phyloP scores from a whole-genome alignment of 2,113 vertebrate species.

The Pseudorasbora parva region DNA sequence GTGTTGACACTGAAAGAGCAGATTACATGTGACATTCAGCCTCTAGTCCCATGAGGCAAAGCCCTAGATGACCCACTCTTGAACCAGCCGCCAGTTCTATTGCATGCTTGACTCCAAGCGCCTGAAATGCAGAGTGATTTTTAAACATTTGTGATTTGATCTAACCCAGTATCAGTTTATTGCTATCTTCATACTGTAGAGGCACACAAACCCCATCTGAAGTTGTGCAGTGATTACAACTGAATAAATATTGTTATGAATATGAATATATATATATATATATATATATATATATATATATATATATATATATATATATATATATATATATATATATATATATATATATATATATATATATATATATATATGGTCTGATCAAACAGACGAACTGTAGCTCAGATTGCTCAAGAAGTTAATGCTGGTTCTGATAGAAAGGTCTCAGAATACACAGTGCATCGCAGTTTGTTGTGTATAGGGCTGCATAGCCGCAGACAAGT shows the following conservation, averaged over 20 bases:
- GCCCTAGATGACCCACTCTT: conserved; percentile 33
- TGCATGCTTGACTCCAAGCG: not conserved
- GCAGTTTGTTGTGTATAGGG: no score
- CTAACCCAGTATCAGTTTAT: not conserved
- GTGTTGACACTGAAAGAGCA: conserved; percentile 40
- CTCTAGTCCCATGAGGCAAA: conserved; percentile 22
- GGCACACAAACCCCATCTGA: not conserved
- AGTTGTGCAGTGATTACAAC: not conserved
- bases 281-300: no score
- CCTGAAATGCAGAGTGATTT: conserved; percentile 4
- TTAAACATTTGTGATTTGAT: not conserved
- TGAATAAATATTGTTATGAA: not conserved
- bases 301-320: no score
- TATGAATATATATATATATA: no score
- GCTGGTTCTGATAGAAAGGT: no score
- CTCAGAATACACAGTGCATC: no score
- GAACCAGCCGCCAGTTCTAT: conserved; percentile 9
- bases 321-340: no score
- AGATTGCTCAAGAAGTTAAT: no score
- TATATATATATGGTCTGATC: not conserved
- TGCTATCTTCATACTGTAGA: not conserved
- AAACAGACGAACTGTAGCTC: no score
- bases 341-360: no score
- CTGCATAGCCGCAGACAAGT: no score
- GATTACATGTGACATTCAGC: conserved; percentile 42